Conservation (phyloP, 37 sponge, comb jelly and placozoan species). For the Spongia lamella region DNA sequence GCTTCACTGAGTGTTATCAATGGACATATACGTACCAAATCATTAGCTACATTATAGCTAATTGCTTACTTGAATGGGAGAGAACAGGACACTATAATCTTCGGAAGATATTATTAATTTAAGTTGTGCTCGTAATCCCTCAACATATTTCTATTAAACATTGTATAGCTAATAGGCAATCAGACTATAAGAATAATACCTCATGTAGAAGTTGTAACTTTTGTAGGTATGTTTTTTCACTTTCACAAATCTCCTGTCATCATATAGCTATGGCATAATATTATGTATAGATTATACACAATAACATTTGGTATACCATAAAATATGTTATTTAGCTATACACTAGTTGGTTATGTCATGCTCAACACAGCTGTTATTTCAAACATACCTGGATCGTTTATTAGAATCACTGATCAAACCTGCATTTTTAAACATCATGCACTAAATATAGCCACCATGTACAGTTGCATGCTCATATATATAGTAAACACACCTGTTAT, state of each 20-base stretch:
- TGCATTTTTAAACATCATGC: no score
- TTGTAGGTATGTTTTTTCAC: conserved; percentile 68
- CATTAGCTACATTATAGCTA: no score
- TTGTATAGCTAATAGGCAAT: background rate
- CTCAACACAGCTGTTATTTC: background rate
- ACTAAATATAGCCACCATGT: no score
- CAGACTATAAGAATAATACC: conserved; percentile 20
- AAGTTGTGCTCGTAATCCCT: conserved; percentile 30
- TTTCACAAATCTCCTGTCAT: conserved; percentile 70
- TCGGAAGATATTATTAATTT: conserved; percentile 46
- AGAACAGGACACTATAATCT: conserved; percentile 62
- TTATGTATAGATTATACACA: no score
- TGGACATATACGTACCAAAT: conserved; percentile 39
- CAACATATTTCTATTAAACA: conserved; percentile 59
- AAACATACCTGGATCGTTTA: conserved; percentile 70
- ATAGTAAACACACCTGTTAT: background rate
- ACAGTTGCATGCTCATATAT: no score
- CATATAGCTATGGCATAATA: background rate
- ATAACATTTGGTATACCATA: no score
- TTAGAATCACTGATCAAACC: conserved; percentile 47
- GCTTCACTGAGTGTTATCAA: conserved; percentile 54
- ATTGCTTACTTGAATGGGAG: conserved; percentile 57
- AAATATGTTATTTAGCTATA: no score
- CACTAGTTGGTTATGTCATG: no score
- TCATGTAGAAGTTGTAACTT: conserved; percentile 65